phyloP scores from a whole-genome alignment of 2,113 vertebrate species.

The Agelaius tricolor region DNA sequence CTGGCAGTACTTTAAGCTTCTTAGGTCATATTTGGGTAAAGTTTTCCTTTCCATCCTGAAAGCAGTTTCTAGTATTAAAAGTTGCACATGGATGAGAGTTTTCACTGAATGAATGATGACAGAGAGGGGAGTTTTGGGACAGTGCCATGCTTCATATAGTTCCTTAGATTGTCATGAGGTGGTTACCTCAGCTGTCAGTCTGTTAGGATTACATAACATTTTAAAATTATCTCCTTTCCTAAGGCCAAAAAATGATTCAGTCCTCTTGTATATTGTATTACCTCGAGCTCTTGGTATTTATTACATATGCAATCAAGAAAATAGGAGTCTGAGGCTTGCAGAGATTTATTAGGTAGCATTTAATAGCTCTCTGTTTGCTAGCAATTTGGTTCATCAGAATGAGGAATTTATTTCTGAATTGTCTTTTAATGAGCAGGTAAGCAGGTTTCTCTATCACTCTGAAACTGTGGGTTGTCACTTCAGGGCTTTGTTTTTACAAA shows the following conservation, averaged over 20 bases:
- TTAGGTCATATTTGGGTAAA: neutral
- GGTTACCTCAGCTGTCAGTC: slow-evolving; percentile 63
- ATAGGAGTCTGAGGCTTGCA: neutral
- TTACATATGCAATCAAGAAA: slow-evolving; percentile 24
- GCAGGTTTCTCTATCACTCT: neutral
- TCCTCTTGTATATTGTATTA: slow-evolving; percentile 44
- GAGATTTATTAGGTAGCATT: slow-evolving; percentile 25
- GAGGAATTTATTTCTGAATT: slow-evolving; percentile 19
- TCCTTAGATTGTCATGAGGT: slow-evolving; percentile 41
- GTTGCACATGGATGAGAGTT: neutral
- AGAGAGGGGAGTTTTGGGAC: neutral
- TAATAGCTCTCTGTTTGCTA: neutral
- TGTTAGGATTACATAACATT: slow-evolving; percentile 26
- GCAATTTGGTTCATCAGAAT: neutral
- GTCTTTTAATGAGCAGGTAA: slow-evolving; percentile 21
- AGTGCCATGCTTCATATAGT: neutral
- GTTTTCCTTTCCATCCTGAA: neutral
- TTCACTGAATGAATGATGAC: neutral
- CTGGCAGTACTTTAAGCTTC: neutral
- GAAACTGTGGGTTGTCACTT: neutral
- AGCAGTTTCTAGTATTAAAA: neutral
- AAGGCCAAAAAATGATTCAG: slow-evolving; percentile 62
- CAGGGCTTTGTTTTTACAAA: neutral
- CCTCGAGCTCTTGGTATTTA: slow-evolving; percentile 54
- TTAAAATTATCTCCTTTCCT: slow-evolving; percentile 48